Evolutionary conservation across 2,888 invertebrate species (phyloP).

Genomic region (Lottia gigantea): DNA sequence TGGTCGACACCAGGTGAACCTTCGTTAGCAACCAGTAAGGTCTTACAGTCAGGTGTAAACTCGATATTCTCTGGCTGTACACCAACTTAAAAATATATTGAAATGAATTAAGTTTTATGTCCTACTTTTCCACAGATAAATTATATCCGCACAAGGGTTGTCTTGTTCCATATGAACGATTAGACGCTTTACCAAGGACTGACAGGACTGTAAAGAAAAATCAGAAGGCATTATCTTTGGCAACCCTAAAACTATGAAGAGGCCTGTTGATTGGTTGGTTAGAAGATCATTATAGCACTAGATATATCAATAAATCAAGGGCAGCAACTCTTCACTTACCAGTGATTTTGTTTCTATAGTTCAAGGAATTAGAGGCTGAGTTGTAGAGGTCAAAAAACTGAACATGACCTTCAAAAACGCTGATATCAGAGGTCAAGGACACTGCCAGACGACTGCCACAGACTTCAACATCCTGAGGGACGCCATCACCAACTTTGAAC

Average conservation of each 20-base stretch:
- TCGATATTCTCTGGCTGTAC: conserved; percentile 40
- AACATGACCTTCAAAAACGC: conserved; percentile 42
- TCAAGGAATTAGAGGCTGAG: background rate
- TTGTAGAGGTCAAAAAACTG: conserved; percentile 34
- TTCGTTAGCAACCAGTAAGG: conserved; percentile 41
- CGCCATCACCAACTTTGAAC: conserved; percentile 38
- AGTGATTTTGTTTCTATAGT: conserved; percentile 3
- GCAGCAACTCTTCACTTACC: background rate
- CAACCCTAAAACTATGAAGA: no score
- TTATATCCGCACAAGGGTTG: background rate
- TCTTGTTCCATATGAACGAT: background rate
- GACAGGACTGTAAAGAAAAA: no score
- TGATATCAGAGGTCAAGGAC: conserved; percentile 31
- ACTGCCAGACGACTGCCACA: conserved; percentile 41
- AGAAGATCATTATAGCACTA: no score
- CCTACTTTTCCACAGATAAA: no score
- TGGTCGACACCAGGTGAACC: conserved; percentile 35
- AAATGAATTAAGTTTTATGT: no score
- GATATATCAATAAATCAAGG: no score
- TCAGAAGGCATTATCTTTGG: no score
- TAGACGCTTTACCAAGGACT: no score
- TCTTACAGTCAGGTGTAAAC: conserved; percentile 38
- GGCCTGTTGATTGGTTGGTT: no score
- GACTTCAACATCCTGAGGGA: conserved; percentile 39
- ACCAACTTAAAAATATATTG: conserved; percentile 33